Conservation (phyloP, 2,888 invertebrate species). For the Pseudococcus longispinus region DNA sequence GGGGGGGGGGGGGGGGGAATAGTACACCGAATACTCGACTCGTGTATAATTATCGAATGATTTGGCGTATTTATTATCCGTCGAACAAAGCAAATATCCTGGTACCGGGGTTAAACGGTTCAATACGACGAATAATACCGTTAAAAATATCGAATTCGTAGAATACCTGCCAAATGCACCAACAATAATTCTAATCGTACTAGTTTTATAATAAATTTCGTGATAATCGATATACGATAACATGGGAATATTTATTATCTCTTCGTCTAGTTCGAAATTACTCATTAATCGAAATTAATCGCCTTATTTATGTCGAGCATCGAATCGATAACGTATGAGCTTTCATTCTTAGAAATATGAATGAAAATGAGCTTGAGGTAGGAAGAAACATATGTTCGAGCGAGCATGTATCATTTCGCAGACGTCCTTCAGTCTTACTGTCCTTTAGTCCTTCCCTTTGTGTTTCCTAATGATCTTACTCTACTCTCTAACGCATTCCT, state of each 20-base stretch:
- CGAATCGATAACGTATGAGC: neutral
- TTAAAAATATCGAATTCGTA: conserved; percentile 21
- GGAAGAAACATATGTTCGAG: neutral
- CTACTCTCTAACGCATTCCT: no score
- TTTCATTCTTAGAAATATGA: neutral
- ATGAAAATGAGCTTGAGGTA: neutral
- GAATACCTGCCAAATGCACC: conserved; percentile 2
- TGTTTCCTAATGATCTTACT: no score
- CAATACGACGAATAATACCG: neutral
- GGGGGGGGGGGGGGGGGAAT: neutral
- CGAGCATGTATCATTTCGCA: no score
- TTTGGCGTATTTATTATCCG: neutral
- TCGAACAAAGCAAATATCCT: conserved; percentile 9
- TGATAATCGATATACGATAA: neutral
- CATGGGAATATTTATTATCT: neutral
- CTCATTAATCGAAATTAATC: neutral
- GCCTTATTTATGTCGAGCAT: neutral
- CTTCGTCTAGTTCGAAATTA: neutral
- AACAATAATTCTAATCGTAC: neutral
- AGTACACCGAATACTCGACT: neutral
- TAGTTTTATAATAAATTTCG: neutral
- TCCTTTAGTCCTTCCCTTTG: no score
- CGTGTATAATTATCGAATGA: neutral
- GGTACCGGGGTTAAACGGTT: neutral
- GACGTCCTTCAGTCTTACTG: no score